These are phyloP conservation scores for Dasysyrphus tricinctus DNA, from an alignment of 2,888 invertebrate species.

Conservation along the genomic window DNA sequence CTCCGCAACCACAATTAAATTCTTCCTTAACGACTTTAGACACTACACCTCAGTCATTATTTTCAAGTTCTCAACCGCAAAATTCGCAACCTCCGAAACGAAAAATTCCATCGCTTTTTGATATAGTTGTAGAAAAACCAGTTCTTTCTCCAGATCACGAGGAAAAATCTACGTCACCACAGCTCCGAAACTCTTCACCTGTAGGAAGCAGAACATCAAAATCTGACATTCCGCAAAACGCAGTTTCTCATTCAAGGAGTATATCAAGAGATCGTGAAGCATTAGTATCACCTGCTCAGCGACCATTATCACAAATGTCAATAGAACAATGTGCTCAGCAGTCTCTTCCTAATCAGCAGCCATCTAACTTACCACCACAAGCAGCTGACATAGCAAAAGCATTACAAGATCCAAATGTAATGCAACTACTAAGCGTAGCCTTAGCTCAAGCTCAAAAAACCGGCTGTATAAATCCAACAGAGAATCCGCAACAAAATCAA, in stretches of 20 bases:
- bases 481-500: slow-evolving; percentile 45
- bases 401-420: slow-evolving; percentile 81
- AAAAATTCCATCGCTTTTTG: slow-evolving; percentile 80
- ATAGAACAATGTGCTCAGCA: not conserved
- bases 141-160: slow-evolving; percentile 43
- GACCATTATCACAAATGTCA: slow-evolving; percentile 51
- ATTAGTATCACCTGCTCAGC: slow-evolving; percentile 39
- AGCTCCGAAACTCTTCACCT: slow-evolving; percentile 20
- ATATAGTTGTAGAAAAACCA: slow-evolving; percentile 79
- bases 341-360: not conserved
- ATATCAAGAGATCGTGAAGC: slow-evolving; percentile 52
- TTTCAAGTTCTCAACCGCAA: not conserved
- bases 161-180: not conserved
- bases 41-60: too few species aligned
- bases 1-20: not conserved
- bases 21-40: not conserved
- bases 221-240: slow-evolving; percentile 3
- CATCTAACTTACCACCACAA: slow-evolving; percentile 31
- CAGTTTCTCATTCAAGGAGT: slow-evolving; percentile 43
- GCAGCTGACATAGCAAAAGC: slow-evolving; percentile 78
- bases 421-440: slow-evolving; percentile 80
- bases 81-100: slow-evolving; percentile 46
- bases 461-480: slow-evolving; percentile 33
- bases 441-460: slow-evolving; percentile 80
- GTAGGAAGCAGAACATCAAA: slow-evolving; percentile 32